phyloP scores from a whole-genome alignment of 2,797 vertebrate species.

The Smutsia gigantea region DNA sequence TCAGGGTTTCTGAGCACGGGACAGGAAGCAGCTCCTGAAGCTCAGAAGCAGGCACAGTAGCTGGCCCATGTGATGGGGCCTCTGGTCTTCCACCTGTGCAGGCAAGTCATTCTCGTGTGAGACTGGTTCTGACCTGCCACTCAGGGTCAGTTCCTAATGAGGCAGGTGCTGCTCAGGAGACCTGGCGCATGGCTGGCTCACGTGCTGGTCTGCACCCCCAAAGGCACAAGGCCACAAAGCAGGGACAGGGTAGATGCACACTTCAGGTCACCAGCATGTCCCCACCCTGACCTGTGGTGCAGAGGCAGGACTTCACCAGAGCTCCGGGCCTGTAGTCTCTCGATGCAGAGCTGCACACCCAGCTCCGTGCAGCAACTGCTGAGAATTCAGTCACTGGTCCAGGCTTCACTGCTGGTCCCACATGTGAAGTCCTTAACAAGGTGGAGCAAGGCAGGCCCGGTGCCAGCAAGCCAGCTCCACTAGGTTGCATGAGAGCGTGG shows the following conservation, averaged over 20 bases:
- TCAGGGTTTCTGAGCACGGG: slow-evolving; percentile 35
- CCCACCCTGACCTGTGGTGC: too few species aligned
- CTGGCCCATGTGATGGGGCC: slow-evolving; percentile 70
- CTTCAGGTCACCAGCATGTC: fast-evolving
- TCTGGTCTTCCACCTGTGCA: slow-evolving; percentile 64
- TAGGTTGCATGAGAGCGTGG: neutral
- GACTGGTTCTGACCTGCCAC: neutral
- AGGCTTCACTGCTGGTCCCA: too few species aligned
- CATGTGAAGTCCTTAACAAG: too few species aligned
- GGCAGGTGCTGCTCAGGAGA: neutral
- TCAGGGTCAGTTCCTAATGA: neutral
- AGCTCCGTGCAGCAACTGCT: too few species aligned
- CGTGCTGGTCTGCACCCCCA: neutral
- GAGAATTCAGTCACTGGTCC: too few species aligned
- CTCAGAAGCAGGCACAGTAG: slow-evolving; percentile 75
- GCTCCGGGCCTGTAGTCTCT: too few species aligned
- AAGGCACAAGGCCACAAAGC: neutral
- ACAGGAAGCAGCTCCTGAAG: slow-evolving; percentile 20
- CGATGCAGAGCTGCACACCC: too few species aligned
- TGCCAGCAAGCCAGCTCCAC: neutral
- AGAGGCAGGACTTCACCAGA: too few species aligned
- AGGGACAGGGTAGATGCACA: neutral
- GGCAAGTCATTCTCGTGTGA: neutral
- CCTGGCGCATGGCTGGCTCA: neutral
- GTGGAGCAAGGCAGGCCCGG: too few species aligned